Conservation (phyloP, 2,888 invertebrate species). For the Myopa tessellatipennis region DNA sequence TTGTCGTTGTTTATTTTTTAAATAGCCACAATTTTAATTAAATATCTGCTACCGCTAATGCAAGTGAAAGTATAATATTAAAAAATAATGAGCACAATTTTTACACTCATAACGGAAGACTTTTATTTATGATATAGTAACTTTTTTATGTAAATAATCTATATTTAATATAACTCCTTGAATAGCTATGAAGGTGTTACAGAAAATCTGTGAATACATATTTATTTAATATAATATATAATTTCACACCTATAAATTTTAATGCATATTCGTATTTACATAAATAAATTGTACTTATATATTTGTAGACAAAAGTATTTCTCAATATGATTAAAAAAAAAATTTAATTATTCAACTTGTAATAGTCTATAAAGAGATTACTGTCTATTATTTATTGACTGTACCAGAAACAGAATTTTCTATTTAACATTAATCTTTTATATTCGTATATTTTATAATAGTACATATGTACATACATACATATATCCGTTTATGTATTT, state of each 20-base stretch:
- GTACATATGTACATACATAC: not conserved
- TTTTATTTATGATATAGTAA: constrained; percentile 33
- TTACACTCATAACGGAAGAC: constrained; percentile 39
- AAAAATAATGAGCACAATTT: constrained; percentile 35
- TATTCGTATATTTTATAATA: too few relatives aligned
- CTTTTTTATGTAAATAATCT: constrained; percentile 31
- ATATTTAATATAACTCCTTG: constrained; percentile 18
- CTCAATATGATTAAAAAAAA: too few relatives aligned
- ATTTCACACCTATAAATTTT: not conserved
- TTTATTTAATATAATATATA: constrained; percentile 4
- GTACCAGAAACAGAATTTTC: too few relatives aligned
- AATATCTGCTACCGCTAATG: constrained; percentile 36
- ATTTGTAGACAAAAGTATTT: too few relatives aligned
- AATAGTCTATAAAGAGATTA: too few relatives aligned
- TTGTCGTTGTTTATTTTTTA: constrained; percentile 30
- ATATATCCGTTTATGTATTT: not conserved
- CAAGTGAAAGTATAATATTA: constrained; percentile 26
- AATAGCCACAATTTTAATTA: constrained; percentile 11
- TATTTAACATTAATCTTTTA: too few relatives aligned
- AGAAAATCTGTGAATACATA: constrained; percentile 26
- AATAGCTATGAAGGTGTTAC: constrained; percentile 29
- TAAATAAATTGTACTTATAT: too few relatives aligned
- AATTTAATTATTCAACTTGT: too few relatives aligned
- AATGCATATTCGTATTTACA: not conserved
- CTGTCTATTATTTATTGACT: too few relatives aligned